A percentile compares a stretch with the other conserved stretches of the same genome.
These are phyloP conservation scores for Chanos chanos DNA, from an alignment of 2,797 vertebrate species.

Conservation along the genomic window DNA sequence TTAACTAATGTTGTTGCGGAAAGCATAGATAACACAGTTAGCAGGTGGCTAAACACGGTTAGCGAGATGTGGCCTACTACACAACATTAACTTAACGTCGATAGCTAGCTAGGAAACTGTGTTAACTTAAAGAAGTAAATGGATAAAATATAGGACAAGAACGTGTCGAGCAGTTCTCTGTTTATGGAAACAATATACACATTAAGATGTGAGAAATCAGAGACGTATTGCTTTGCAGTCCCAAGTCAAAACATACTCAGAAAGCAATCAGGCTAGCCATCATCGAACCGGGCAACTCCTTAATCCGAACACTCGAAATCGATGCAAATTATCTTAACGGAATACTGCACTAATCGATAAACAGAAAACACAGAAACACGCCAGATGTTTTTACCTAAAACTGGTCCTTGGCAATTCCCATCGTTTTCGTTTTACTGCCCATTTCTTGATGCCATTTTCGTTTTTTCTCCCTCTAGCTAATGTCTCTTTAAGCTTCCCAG, in stretches of 20 bases:
- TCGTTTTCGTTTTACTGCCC: slow-evolving; percentile 31
- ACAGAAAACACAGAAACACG: neutral
- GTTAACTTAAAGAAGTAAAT: too few species aligned
- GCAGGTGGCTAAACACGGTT: neutral
- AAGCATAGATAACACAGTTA: neutral
- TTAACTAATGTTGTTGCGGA: too few species aligned
- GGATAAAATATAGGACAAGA: too few species aligned
- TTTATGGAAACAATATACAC: slow-evolving; percentile 7
- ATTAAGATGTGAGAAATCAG: neutral
- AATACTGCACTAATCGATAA: neutral
- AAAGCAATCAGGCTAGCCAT: slow-evolving; percentile 14
- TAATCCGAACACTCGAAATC: slow-evolving; percentile 46
- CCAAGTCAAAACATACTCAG: too few species aligned
- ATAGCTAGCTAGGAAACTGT: too few species aligned
- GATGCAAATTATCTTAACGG: slow-evolving; percentile 13
- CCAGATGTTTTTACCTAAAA: slow-evolving; percentile 39
- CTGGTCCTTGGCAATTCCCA: slow-evolving; percentile 7
- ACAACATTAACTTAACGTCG: neutral
- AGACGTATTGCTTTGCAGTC: neutral
- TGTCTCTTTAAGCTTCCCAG: slow-evolving; percentile 50
- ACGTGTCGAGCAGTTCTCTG: too few species aligned
- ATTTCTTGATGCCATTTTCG: slow-evolving; percentile 46
- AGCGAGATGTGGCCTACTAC: neutral
- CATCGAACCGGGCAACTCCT: slow-evolving; percentile 54
- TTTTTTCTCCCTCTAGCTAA: slow-evolving; percentile 42